Evolutionary conservation across 1,140 invertebrate genomes (phyloP), one percentile per base, ranked within the genome.

Genomic region (Alviniconcha marisindica): DNA sequence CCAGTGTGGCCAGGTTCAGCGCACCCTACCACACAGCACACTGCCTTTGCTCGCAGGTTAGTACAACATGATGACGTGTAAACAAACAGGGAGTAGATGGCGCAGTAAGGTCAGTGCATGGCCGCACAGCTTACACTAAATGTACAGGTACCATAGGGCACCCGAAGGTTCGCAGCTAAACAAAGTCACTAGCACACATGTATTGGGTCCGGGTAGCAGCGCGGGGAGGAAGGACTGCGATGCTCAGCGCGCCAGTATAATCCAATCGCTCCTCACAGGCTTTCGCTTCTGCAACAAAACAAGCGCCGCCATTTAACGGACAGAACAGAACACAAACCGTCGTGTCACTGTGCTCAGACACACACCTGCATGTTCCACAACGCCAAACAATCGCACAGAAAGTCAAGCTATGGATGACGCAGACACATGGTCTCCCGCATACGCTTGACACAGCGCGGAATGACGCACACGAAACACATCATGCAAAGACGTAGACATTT

Each of bases 201-300:
- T 21, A 60, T 60, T 18, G 21, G 7, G 4, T 40, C 33, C 69
- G n/a, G n/a, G n/a, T n/a, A 69, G 28, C 69, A 40, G 69, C 69
- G 69, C 69, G 28, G 63, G 5, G 7, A 18, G 5, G 7, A 18
- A 71, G 69, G 69, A 36, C 15, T 14, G 15, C 10, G 31, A 4
- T 33, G 36, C 69, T 31, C 36, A 40, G 33, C 36, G 12, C 21
- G 51, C 51, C 56, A 79, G 54, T 15, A 38, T n/a, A 42, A 12
- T 21, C 69, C 31, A 18, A 21, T 4, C 24, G 73, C 14, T 44
- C 24, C n/a, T 76, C 73, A 44, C 38, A 21, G 73, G 40, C 24
- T 51, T 76, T 48, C 28, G 73, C 73, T 31, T 66, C 78, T 80
- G 78, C 78, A 80, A 80, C 78, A 80, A 66, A 80, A 66, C 56